Evolutionary conservation across 2,797 vertebrate species (phyloP), one percentile per base, ranked within the genome.

Genomic region (Tamandua tetradactyla): DNA sequence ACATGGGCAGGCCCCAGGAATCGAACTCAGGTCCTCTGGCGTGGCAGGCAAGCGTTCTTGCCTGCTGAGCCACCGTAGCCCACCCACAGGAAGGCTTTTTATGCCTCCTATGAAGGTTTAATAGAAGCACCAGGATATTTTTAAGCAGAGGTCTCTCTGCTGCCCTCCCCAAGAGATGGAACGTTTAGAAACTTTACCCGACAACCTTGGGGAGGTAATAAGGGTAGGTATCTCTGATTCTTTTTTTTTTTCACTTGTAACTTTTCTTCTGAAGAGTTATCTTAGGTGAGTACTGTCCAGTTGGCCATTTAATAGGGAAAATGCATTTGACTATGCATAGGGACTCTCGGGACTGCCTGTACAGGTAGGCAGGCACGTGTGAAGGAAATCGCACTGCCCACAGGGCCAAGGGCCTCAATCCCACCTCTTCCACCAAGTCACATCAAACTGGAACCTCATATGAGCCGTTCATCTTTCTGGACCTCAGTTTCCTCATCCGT

Each of bases 241-340:
- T 47, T 81, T 81, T 75, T 81, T 81, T 75, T 55, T 69, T 87
- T 82, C 11, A 49, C 52, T 9, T 72, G 20, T 47, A 27, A 68
- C 66, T 95, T 86, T 94, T 87, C 78, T 61, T 64, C 59, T 89
- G 57, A 76, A 61, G 22, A 71, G 15, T 52, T 66, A n/a, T 9
- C 61, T 44, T 15, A 69, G 82, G n/a, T 12, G 59, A 78, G 68
- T 57, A 30, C 76, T 25, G 1, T 18, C 30, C 1, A 37, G 59
- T 64, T 44, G 18, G 40, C 61, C 62, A 4, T 30, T 35, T 62
- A 40, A 47, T 2, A 27, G 32, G 74, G 78, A 78, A 82, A 59
- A 74, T 35, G 22, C 20, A 15, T 40, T 62, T 25, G 20, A 37
- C n/a, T 49, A 1, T 20, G 17, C 47, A n/a, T 37, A 0, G 55